Evolutionary conservation across 2,888 invertebrate genomes (phyloP), one percentile per base, ranked within the genome.

Genomic region (Andrena chrysosceles): DNA sequence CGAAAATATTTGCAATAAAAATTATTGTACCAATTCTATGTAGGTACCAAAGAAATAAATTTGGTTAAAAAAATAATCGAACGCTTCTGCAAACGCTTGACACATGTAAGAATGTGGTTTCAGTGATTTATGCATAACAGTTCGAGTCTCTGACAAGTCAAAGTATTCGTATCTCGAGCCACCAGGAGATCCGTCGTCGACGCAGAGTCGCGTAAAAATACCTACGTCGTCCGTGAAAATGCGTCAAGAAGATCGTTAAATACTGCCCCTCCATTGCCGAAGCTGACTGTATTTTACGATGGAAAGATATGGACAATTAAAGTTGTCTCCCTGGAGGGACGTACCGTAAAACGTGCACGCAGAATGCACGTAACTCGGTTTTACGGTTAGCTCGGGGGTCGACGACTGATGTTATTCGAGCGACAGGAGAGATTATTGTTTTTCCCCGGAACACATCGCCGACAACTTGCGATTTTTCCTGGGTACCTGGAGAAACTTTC

Each of bases 401-500:
- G 66, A 10, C 52, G 48, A 33, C 62, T 62, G 70, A 64, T 76
- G 52, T 48, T 62, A 31, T 80, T 66, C 80, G 42, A 73, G 66
- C 49, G 59, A 66, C 63, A 62, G 52, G 52, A 62, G 77, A 77
- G 80, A 81, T 77, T 81, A 81, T 77, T 77, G 77, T 81, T 80
- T 80, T 69, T 62, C n/a, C 76, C 26, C 23, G 68, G 35, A 48
- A 74, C 73, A 33, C 72, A 67, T 20, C 31, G 29, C 48, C 49
- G 64, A 77, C 66, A 71, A 76, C 52, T 59, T 48, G 56, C 35
- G 23, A n/a, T 74, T 67, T 66, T 67, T 59, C 33, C 16, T n/a
- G 6, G 10, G 10, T 35, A 20, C 31, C n/a, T 3, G 16, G 10
- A 23, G 42, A 48, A 33, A 23, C 20, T 70, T 52, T 56, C 42